A percentile compares a stretch with the other conserved stretches of the same genome.
Evolutionary conservation across 2,113 vertebrate genomes (phyloP).

Genomic region (Vulpes vulpes): DNA sequence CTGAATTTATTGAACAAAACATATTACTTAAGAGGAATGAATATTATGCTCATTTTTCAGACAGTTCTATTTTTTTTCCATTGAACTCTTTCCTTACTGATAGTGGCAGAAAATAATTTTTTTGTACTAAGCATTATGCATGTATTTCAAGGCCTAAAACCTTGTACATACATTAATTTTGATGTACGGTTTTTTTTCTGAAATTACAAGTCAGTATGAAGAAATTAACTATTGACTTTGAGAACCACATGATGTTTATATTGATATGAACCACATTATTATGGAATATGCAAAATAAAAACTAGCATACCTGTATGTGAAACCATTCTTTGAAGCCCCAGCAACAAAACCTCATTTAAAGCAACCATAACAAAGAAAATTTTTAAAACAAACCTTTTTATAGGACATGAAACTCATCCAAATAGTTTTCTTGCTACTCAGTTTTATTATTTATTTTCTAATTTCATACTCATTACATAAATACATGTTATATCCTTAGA

Average conservation of each 20-base stretch:
- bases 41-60: slow-evolving; percentile 55
- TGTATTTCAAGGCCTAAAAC: slow-evolving; percentile 71
- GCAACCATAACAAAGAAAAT: background rate
- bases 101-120: background rate
- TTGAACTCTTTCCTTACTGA: slow-evolving; percentile 43
- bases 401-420: background rate
- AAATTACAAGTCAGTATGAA: slow-evolving; percentile 66
- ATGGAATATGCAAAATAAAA: slow-evolving; percentile 59
- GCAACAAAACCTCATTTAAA: slow-evolving; percentile 32
- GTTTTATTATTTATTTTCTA: slow-evolving; percentile 52
- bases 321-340: slow-evolving; percentile 30
- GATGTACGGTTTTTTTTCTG: slow-evolving; percentile 63
- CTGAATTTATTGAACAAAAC: background rate
- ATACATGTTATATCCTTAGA: background rate
- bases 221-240: slow-evolving; percentile 79
- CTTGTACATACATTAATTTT: slow-evolving; percentile 74
- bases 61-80: slow-evolving; percentile 38
- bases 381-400: slow-evolving; percentile 39
- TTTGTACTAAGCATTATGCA: slow-evolving; percentile 64
- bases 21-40: background rate
- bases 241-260: slow-evolving; percentile 67
- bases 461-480: slow-evolving; percentile 49
- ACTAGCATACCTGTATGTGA: background rate
- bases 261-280: slow-evolving; percentile 62
- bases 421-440: slow-evolving; percentile 26